A percentile compares a stretch with the other conserved stretches of the same genome.
Evolutionary conservation across 2,888 invertebrate genomes (phyloP).

Genomic region (Andrena praecox): DNA sequence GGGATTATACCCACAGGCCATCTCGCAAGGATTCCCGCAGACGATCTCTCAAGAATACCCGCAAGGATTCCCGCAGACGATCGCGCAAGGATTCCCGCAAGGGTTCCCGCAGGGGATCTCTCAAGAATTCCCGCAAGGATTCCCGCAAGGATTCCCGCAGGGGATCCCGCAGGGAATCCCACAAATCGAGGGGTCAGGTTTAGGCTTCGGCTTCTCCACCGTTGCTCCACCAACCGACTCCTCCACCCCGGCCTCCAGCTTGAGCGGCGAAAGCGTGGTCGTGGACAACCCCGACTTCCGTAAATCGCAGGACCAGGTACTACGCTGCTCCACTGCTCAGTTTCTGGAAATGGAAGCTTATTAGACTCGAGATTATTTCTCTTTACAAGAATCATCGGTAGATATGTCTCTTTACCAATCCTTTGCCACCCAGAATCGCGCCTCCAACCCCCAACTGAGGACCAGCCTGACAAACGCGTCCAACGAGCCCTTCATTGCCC

Average conservation of each 20-base stretch:
- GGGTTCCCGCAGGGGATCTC: slow-evolving; percentile 34
- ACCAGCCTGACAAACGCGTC: slow-evolving; percentile 73
- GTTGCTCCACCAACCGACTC: slow-evolving; percentile 55
- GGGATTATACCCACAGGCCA: background rate
- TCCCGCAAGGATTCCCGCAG: slow-evolving; percentile 40
- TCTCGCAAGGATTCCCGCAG: slow-evolving; percentile 27
- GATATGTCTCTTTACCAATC: background rate
- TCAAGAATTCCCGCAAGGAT: background rate
- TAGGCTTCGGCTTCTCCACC: slow-evolving; percentile 43
- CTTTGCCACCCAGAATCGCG: background rate
- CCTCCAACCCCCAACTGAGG: slow-evolving; percentile 58
- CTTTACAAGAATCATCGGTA: too few species aligned
- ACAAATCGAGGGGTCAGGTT: background rate
- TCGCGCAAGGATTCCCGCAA: slow-evolving; percentile 16
- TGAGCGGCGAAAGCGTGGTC: slow-evolving; percentile 79
- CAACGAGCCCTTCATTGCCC: slow-evolving; percentile 71
- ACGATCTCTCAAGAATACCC: slow-evolving; percentile 33
- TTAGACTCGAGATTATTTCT: too few species aligned
- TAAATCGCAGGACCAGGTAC: slow-evolving; percentile 47
- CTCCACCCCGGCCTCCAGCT: slow-evolving; percentile 64
- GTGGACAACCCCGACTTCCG: slow-evolving; percentile 82
- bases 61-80: slow-evolving; percentile 10
- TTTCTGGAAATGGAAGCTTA: too few species aligned
- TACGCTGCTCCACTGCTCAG: too few species aligned
- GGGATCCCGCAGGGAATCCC: slow-evolving; percentile 31